A percentile compares a stretch with the other conserved stretches of the same genome.
Evolutionary conservation across 2,888 invertebrate species (phyloP).

Genomic region (Orgyia antiqua): DNA sequence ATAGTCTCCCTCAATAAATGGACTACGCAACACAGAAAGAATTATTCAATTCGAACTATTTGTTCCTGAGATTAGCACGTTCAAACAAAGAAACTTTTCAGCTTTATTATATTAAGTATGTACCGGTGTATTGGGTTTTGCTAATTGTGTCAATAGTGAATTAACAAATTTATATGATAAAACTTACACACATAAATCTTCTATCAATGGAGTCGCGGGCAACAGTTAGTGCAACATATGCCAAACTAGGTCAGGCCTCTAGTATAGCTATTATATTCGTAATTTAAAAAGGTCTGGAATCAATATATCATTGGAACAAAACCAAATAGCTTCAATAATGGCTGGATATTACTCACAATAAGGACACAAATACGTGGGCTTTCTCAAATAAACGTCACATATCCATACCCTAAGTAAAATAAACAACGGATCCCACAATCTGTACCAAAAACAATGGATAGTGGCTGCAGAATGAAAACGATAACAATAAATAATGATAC

Average conservation of each 20-base stretch:
- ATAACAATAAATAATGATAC: conserved; percentile 65
- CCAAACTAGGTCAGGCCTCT: too few relatives aligned
- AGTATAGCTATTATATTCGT: too few relatives aligned
- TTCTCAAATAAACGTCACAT: conserved; percentile 49
- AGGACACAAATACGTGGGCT: conserved; percentile 19
- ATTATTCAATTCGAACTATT: background rate
- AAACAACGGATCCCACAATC: conserved; percentile 41
- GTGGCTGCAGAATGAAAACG: conserved; percentile 42
- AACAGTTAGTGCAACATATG: too few relatives aligned
- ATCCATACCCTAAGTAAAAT: conserved; percentile 49
- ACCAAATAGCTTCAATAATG: conserved; percentile 24
- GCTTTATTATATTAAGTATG: too few relatives aligned
- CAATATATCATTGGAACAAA: conserved; percentile 27
- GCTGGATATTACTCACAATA: conserved; percentile 31
- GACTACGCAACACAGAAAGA: conserved; percentile 1
- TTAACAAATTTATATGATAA: too few relatives aligned
- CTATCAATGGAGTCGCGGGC: too few relatives aligned
- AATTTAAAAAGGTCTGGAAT: too few relatives aligned
- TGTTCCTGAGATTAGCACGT: conserved; percentile 1
- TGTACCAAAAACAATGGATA: conserved; percentile 26
- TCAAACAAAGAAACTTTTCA: background rate
- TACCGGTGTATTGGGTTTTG: too few relatives aligned
- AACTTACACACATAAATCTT: too few relatives aligned
- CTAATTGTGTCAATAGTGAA: too few relatives aligned
- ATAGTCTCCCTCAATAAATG: conserved; percentile 9